phyloP scores from a whole-genome alignment of 2,888 invertebrate genomes.

The Corbicula japonica region DNA sequence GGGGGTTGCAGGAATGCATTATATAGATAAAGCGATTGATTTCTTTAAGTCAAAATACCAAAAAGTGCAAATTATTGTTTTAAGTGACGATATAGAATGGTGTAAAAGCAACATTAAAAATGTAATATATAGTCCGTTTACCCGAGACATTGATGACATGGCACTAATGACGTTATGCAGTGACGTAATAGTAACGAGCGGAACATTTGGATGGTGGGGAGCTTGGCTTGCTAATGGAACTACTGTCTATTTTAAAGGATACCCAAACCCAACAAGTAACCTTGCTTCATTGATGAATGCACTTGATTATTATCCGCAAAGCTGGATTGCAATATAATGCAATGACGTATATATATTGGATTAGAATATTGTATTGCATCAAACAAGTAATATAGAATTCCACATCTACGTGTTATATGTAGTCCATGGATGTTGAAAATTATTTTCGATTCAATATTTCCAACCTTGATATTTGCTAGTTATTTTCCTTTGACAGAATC shows the following conservation, averaged over 20 bases:
- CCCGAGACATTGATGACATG: slow-evolving; percentile 58
- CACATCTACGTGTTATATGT: too few relatives aligned
- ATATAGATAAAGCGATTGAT: slow-evolving; percentile 56
- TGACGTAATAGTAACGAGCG: slow-evolving; percentile 86
- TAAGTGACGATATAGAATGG: slow-evolving; percentile 68
- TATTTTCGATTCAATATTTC: too few relatives aligned
- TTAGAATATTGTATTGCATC: too few relatives aligned
- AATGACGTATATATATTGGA: too few relatives aligned
- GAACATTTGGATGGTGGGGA: slow-evolving; percentile 82
- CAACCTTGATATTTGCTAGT: too few relatives aligned
- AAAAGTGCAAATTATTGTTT: slow-evolving; percentile 61
- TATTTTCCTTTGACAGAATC: too few relatives aligned
- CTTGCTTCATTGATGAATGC: slow-evolving; percentile 42
- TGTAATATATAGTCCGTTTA: slow-evolving; percentile 39
- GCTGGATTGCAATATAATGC: slow-evolving; percentile 63
- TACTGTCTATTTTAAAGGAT: slow-evolving; percentile 67
- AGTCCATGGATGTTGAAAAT: too few relatives aligned
- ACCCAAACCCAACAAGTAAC: slow-evolving; percentile 49
- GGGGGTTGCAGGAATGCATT: slow-evolving; percentile 54
- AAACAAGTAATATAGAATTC: too few relatives aligned
- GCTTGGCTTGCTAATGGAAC: slow-evolving; percentile 79
- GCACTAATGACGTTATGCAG: slow-evolving; percentile 65
- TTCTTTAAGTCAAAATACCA: slow-evolving; percentile 57
- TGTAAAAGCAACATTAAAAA: slow-evolving; percentile 44
- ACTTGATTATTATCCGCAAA: slow-evolving; percentile 64